These are phyloP conservation scores for Trematocara stigmaticum DNA, from an alignment of 2,113 vertebrate genomes.

Conservation along the genomic window DNA sequence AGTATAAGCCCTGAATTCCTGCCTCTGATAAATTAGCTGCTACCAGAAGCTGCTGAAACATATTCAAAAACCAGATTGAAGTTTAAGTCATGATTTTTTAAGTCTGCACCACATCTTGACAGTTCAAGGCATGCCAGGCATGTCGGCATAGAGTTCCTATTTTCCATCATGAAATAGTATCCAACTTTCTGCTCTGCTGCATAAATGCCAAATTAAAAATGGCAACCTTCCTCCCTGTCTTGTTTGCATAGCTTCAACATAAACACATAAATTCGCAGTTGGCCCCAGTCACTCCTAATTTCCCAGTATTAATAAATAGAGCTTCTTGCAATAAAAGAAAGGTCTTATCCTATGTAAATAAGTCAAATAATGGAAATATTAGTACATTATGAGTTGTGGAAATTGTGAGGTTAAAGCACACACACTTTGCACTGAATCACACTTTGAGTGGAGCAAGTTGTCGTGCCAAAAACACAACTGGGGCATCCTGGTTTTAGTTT, in stretches of 20 bases:
- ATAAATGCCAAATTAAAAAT: neutral
- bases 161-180: slow-evolving; percentile 24
- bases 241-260: slow-evolving; percentile 4
- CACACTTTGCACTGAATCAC: neutral
- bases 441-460: neutral
- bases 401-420: slow-evolving; percentile 6
- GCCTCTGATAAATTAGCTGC: neutral
- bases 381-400: neutral
- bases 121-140: neutral
- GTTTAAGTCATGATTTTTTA: neutral
- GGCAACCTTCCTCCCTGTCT: neutral
- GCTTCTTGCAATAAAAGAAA: neutral
- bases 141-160: neutral
- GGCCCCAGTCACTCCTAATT: neutral
- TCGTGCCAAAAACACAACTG: neutral
- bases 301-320: neutral
- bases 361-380: neutral
- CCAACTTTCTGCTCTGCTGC: slow-evolving; percentile 23
- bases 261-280: slow-evolving; percentile 16
- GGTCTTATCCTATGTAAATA: neutral
- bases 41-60: neutral
- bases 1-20: neutral
- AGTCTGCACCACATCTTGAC: neutral
- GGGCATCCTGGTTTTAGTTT: slow-evolving; percentile 36
- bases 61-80: neutral